Base-by-base conservation (phyloP, 2,888 invertebrate species). In the Clepsis dumicolana region DNA sequence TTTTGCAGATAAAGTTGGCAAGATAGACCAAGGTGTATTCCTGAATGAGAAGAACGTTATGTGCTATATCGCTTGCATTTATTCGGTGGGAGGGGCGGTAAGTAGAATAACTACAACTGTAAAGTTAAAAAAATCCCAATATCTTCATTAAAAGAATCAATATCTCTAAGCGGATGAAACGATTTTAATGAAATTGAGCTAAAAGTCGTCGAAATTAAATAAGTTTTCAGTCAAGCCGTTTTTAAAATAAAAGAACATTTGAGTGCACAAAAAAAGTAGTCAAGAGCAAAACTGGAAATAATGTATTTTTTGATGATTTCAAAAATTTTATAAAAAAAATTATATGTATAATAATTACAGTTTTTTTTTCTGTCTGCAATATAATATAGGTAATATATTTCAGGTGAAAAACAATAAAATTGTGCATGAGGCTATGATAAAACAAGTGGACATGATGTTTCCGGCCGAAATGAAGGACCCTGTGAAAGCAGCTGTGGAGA, bases 361-460 rank as follows among this genome's bases (percentile, higher is more conserved):
- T n/a, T n/a, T n/a, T 29, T n/a, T 2, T 14, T n/a, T 38, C 14
- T 14, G 14, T 14, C 16, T 41, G 4, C 8, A 65, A 64, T 8
- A 48, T 21, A 27, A 50, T n/a, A 4, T 32, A n/a, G n/a, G n/a
- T n/a, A n/a, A n/a, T n/a, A n/a, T 21, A 27, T 73, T 75, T 16
- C 68, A 86, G 88, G 71, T 87, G 21, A 88, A 86, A 63, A 85
- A 86, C 29, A 85, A 86, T 44, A 86, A 85, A 57, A 35, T 88
- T 16, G 74, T 71, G 12, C 75, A 78, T 63, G 86, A 87, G 0
- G 81, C 82, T 4, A 79, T 85, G 73, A 21, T 84, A 2, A 86
- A 84, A 65, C 85, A 87, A 72, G 85, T 88, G 0, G 85, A 88
- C 52, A 81, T 86, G 80, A 83, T 88, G 84, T 86, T 85, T 60